Percentiles rank a stretch among this genome's conserved stretches.
phyloP scores from a whole-genome alignment of 2,113 vertebrate genomes.

The Callipepla squamata region DNA sequence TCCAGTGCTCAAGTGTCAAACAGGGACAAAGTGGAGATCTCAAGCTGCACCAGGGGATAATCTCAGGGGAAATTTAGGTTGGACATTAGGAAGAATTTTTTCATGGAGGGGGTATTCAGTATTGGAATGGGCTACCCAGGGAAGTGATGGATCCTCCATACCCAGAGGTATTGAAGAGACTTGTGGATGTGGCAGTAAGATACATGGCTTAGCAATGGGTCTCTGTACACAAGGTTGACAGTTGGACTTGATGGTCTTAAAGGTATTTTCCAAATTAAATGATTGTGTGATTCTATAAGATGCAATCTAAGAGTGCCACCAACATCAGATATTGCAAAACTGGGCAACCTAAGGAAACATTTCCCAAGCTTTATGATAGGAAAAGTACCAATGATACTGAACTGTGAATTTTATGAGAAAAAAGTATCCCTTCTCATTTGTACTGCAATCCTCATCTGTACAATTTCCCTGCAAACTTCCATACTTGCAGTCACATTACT shows the following conservation, averaged over 20 bases:
- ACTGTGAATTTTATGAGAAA: not conserved
- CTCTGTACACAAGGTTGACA: not conserved
- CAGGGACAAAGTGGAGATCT: not conserved
- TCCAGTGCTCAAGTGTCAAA: not conserved
- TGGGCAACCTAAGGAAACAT: not conserved
- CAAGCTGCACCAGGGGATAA: not conserved
- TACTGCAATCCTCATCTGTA: too few relatives aligned
- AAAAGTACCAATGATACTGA: not conserved
- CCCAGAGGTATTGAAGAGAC: not conserved
- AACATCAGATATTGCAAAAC: fast-evolving
- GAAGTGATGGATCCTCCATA: not conserved
- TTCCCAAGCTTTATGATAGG: not conserved
- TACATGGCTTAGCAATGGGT: not conserved
- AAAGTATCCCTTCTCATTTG: not conserved
- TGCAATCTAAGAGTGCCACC: not conserved
- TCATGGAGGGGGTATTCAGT: not conserved
- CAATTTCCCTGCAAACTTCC: too few relatives aligned
- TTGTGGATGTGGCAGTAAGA: not conserved
- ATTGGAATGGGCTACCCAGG: not conserved
- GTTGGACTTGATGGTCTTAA: not conserved
- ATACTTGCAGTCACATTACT: not conserved
- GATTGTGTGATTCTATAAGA: not conserved
- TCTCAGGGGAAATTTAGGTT: not conserved
- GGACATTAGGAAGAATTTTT: not conserved
- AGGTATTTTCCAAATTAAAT: not conserved